Evolutionary conservation across 2,113 vertebrate species (phyloP).

Genomic region (Pseudopodoces humilis): DNA sequence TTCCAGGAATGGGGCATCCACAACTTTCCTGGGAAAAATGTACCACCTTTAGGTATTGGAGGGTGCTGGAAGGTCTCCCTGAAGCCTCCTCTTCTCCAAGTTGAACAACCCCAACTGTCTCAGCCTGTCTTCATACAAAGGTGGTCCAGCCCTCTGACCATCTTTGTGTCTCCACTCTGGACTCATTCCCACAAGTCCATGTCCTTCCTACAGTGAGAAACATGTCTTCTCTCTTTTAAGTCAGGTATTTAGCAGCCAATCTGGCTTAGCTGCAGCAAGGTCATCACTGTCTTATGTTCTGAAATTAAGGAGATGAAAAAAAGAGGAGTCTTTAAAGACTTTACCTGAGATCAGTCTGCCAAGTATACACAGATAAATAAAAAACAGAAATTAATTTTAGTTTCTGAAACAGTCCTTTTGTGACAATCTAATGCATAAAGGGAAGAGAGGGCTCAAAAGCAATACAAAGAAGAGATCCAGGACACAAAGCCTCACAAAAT

Average conservation of each 20-base stretch:
- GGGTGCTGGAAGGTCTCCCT: background rate
- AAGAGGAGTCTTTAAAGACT: background rate
- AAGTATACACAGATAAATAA: background rate
- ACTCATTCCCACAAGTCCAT: no score
- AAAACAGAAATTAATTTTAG: background rate
- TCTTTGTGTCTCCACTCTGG: background rate
- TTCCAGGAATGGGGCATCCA: background rate
- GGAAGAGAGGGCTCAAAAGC: background rate
- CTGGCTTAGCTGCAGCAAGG: background rate
- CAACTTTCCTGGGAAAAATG: background rate
- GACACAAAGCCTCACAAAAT: background rate
- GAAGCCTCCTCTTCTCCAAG: background rate
- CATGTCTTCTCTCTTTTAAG: background rate
- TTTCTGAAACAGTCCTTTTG: background rate
- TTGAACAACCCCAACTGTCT: background rate
- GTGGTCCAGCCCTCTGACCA: background rate
- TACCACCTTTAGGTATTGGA: background rate
- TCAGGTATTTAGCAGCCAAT: background rate
- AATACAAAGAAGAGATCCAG: background rate
- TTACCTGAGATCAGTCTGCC: background rate
- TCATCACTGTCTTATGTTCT: background rate
- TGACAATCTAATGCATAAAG: background rate
- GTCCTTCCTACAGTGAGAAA: background rate
- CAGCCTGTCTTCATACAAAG: background rate
- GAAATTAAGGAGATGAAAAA: background rate